Conservation (phyloP, 1,140 invertebrate species). For the Musca vetustissima region DNA sequence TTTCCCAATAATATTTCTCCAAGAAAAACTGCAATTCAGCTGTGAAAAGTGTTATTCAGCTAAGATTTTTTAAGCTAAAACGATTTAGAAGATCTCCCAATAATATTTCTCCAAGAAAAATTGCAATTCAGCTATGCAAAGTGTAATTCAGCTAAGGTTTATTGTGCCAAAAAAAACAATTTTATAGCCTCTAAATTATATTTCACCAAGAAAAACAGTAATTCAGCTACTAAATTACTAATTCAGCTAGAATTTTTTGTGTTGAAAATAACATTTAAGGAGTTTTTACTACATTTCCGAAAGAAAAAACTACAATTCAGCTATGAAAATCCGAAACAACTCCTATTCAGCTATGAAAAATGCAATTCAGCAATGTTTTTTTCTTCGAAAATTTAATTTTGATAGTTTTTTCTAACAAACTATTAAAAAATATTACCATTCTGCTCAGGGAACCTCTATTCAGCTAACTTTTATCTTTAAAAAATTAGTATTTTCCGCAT, state of each 20-base stretch:
- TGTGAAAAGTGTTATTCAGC: neutral
- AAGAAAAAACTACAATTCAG: neutral
- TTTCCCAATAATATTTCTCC: neutral
- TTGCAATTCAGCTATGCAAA: neutral
- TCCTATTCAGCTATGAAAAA: neutral
- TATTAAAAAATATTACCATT: too few species aligned
- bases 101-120: neutral
- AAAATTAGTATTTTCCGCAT: too few species aligned
- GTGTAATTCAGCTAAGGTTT: neutral
- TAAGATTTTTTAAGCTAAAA: neutral
- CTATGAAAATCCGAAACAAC: neutral
- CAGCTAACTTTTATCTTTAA: too few species aligned
- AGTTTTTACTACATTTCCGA: neutral
- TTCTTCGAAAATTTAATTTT: too few species aligned
- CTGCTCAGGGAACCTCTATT: too few species aligned
- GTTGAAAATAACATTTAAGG: too few species aligned
- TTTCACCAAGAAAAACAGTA: neutral
- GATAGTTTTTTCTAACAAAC: too few species aligned
- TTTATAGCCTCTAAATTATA: too few species aligned
- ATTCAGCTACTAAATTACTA: neutral
- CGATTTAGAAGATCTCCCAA: neutral
- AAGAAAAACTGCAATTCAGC: neutral
- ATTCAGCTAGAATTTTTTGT: neutral
- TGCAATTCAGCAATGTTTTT: neutral
- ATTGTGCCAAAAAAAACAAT: neutral